Base-by-base conservation (phyloP, 2,888 invertebrate species). In the Dynastes hyllus region DNA sequence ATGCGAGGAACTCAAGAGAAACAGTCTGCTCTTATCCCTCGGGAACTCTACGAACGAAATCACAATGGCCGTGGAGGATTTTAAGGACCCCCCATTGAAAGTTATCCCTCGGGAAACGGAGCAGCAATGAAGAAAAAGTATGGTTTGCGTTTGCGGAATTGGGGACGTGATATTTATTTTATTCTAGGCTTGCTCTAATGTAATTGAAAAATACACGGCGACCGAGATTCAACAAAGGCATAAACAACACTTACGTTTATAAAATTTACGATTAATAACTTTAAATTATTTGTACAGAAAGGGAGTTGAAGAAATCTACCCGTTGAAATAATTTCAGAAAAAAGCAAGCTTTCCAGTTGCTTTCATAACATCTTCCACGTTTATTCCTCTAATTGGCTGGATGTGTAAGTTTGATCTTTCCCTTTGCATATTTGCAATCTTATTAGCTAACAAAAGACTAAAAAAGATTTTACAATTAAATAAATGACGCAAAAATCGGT, bases 21-120 rank as follows among this genome's bases (percentile, higher is more conserved):
- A 37, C 73, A 58, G 73, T 73, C 73, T 73, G 58, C 22, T 58
- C 29, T 40, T 22, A 77, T 71, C 84, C 78, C 85, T 76, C 58
- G 85, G 82, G 86, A 81, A 82, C 82, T 84, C 82, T 86, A 81
- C 82, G 76, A 80, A 78, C 79, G 82, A 84, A 84, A 84, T 84
- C 83, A 83, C 84, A 84, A 85, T 84, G 83, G 82, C 83, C 82
- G 82, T 78, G 80, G 83, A 85, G 84, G 83, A 84, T 84, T 85
- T 86, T 85, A 85, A 84, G 85, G 83, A 83, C 81, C 80, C 79
- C 32, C 58, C 58, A 73, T 58, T 73, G 73, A 58, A 73, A 73
- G 73, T 58, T 58, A 58, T 58, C 73, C 73, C 73, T 3, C 11
- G 73, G 73, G 73, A 73, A 37, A 58, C 22, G 58, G 58, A 51